Evolutionary conservation across 2,113 vertebrate species (phyloP).

Genomic region (Platycercus adscitus): DNA sequence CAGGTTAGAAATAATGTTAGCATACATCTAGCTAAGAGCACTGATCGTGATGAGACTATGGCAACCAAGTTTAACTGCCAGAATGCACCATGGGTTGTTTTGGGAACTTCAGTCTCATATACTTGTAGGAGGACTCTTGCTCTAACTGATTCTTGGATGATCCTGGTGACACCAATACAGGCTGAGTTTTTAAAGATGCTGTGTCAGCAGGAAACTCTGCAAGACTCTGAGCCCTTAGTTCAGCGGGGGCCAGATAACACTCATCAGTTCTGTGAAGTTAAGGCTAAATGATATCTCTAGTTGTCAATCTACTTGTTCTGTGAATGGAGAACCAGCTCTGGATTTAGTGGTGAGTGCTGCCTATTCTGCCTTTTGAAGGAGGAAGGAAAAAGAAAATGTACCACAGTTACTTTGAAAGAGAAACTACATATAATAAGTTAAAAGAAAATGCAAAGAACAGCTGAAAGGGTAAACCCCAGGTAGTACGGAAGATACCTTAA

Average conservation of each 20-base stretch:
- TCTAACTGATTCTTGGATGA: neutral
- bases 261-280: neutral
- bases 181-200: neutral
- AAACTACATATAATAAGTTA: neutral
- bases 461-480: neutral
- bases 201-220: neutral
- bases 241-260: neutral
- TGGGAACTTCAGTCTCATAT: neutral
- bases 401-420: neutral
- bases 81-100: neutral
- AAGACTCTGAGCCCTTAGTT: neutral
- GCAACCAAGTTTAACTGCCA: neutral
- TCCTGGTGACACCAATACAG: neutral
- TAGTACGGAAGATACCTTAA: neutral
- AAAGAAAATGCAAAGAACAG: neutral
- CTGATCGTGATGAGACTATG: fast-evolving
- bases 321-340: neutral
- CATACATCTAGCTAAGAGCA: neutral
- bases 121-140: neutral
- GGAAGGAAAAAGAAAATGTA: neutral
- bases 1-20: neutral
- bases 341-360: neutral
- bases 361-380: neutral
- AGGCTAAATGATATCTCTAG: neutral
- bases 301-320: neutral